A percentile compares a stretch with the other conserved stretches of the same genome.
Conservation (phyloP, 2,888 invertebrate species). For the Philopedon plagiatum region DNA sequence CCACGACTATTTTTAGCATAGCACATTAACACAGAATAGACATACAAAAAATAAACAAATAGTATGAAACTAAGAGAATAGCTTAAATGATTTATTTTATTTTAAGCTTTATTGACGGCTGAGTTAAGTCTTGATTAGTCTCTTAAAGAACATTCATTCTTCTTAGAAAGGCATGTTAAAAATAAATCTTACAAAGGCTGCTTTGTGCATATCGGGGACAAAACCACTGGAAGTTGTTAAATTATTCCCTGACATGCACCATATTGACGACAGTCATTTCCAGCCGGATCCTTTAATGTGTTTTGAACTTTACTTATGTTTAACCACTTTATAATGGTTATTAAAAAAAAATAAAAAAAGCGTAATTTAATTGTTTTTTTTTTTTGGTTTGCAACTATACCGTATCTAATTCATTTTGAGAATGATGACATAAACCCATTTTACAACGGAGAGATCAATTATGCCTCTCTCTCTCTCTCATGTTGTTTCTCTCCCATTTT, state of each 20-base stretch:
- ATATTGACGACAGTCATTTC: conserved; percentile 24
- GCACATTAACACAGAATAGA: neutral
- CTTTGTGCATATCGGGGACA: conserved; percentile 16
- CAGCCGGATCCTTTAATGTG: conserved; percentile 14
- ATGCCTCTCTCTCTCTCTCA: too few relatives aligned
- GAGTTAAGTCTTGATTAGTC: conserved; percentile 22
- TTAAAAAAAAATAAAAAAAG: neutral
- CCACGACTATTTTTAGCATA: neutral
- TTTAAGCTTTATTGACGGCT: conserved; percentile 11
- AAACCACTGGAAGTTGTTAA: conserved; percentile 21
- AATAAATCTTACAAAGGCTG: conserved; percentile 22
- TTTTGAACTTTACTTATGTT: conserved; percentile 7
- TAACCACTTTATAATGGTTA: neutral
- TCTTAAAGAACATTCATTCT: conserved; percentile 17
- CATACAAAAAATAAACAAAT: neutral
- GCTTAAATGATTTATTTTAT: conserved; percentile 28
- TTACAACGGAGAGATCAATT: too few relatives aligned
- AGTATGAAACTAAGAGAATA: neutral
- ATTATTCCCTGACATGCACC: conserved; percentile 30
- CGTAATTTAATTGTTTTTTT: too few relatives aligned
- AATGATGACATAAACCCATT: too few relatives aligned
- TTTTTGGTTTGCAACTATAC: too few relatives aligned
- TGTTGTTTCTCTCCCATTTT: too few relatives aligned
- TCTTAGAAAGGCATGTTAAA: conserved; percentile 30
- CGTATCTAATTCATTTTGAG: too few relatives aligned